Evolutionary conservation across 2,888 invertebrate genomes (phyloP), one percentile per base, ranked within the genome.

Genomic region (Thymelicus sylvestris): DNA sequence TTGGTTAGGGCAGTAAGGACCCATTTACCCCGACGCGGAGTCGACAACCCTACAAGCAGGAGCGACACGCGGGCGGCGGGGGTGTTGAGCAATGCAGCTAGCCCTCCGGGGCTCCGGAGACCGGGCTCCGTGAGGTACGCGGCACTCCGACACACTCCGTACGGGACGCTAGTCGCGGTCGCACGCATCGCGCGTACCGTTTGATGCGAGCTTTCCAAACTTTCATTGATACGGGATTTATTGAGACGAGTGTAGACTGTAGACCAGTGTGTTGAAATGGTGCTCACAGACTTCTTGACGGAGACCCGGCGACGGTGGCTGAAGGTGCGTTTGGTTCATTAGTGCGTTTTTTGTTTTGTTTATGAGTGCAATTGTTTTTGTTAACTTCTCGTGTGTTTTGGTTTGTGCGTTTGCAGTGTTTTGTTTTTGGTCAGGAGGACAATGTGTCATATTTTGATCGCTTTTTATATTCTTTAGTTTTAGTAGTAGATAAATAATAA

Each of bases 291-390:
- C 73, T 92, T 93, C 74, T 79, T 92, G 80, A 92, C 92, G 75
- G 93, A 92, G 80, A 93, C 93, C 15, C 81, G 92, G 73, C 86
- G 89, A 84, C 86, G 91, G 74, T 93, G 93, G 93, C 74, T 92
- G 64, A 91, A 92, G 89, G 93, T 93, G 68, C 73, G 80, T 73
- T 69, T 57, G 24, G 24, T 60, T 62, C 63, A 5, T 62, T 44
- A 44, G 12, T 72, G 13, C 1, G 6, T n/a, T 44, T 55, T 66
- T 59, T 15, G 13, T 24, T 65, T 50, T 50, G 38, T 50, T 48
- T 48, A 12, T 44, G 44, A 3, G 44, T 61, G 61, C 7, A 5
- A 19, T 19, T 13, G 12, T 13, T 31, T 57, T 31, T 59, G 5
- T 31, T 10, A 31, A 19, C 10, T 31, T 31, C 4, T 31, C 5